Percentiles rank a stretch among this genome's conserved stretches.
phyloP scores from a whole-genome alignment of 2,113 vertebrate species.

The Triplophysa dalaica region DNA sequence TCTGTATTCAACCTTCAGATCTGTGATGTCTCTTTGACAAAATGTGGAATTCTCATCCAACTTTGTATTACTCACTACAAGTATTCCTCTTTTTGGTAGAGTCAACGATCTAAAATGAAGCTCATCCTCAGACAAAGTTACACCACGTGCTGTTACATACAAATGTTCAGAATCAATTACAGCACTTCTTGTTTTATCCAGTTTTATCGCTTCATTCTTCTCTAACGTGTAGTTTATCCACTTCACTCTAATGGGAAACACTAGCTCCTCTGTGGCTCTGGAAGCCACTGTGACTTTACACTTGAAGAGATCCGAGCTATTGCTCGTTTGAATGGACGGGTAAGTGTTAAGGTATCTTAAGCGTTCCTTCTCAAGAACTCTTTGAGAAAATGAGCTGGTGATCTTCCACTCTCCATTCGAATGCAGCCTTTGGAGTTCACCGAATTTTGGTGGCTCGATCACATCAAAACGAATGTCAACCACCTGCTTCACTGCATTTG shows the following conservation, averaged over 20 bases:
- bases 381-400: conserved; percentile 79
- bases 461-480: conserved; percentile 78
- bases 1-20: conserved; percentile 78
- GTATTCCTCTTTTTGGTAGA: conserved; percentile 78
- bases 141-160: conserved; percentile 68
- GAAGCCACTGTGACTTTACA: conserved; percentile 81
- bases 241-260: conserved; percentile 76
- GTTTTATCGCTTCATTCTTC: conserved; percentile 73
- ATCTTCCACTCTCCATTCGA: conserved; percentile 79
- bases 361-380: conserved; percentile 72
- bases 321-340: conserved; percentile 75
- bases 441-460: conserved; percentile 76
- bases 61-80: conserved; percentile 75
- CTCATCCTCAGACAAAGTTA: conserved; percentile 72
- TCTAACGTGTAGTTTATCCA: conserved; percentile 80
- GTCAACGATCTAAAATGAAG: conserved; percentile 80
- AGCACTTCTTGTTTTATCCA: conserved; percentile 78
- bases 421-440: conserved; percentile 79
- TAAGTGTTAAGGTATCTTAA: conserved; percentile 81
- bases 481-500: conserved; percentile 73
- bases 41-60: conserved; percentile 79
- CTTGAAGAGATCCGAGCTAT: conserved; percentile 79
- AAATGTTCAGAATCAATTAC: conserved; percentile 76
- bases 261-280: conserved; percentile 72
- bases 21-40: conserved; percentile 79